Conservation (phyloP, 2,888 invertebrate genomes). For the Metopia argyrocephala region DNA sequence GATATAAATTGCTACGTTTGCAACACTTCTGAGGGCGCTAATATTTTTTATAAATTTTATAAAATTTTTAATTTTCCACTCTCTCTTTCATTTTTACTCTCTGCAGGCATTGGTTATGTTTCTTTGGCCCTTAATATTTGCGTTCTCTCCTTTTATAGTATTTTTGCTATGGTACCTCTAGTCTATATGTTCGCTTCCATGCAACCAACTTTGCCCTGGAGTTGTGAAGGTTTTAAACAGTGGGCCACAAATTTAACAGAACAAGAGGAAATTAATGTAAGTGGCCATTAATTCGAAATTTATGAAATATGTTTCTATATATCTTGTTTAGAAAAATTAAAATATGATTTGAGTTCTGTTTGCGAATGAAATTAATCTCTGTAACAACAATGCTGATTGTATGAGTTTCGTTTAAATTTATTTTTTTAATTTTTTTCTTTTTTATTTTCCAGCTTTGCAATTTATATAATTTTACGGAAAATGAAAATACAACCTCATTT, state of each 20-base stretch:
- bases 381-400: neutral
- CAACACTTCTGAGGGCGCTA: no score
- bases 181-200: conserved; percentile 87
- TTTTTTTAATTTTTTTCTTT: neutral
- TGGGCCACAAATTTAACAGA: conserved; percentile 64
- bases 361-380: no score
- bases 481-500: neutral
- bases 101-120: conserved; percentile 90
- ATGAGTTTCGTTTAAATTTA: neutral
- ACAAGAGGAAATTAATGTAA: conserved; percentile 58
- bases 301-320: no score
- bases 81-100: neutral
- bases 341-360: no score
- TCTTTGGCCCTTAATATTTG: conserved; percentile 87
- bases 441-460: conserved; percentile 52
- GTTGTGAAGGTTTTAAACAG: conserved; percentile 82
- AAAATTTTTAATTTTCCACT: neutral
- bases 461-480: conserved; percentile 34
- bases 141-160: conserved; percentile 88
- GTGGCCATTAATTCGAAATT: no score
- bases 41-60: no score
- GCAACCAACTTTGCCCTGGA: conserved; percentile 86
- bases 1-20: no score
- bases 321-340: neutral
- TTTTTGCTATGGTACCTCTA: conserved; percentile 90